Percentiles rank a stretch among this genome's conserved stretches.
Evolutionary conservation across 2,113 vertebrate species (phyloP).

Genomic region (Myocastor coypus): DNA sequence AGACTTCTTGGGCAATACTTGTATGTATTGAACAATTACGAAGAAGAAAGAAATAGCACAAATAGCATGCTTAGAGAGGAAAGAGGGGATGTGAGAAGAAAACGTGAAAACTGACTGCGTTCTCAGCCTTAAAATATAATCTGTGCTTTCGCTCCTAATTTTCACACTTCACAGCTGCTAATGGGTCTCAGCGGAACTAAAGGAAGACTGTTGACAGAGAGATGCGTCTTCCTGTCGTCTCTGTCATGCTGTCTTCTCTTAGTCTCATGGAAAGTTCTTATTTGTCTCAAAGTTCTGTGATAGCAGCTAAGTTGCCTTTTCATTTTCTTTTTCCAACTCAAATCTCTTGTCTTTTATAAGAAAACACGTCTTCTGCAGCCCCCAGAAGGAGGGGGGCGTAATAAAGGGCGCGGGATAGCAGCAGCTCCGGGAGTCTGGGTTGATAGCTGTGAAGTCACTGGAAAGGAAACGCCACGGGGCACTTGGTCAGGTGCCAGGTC

Average conservation of each 20-base stretch:
- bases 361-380: neutral
- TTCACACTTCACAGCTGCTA: conserved; percentile 82
- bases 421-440: neutral
- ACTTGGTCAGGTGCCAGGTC: neutral
- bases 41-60: conserved; percentile 26
- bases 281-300: conserved; percentile 39
- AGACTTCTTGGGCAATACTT: conserved; percentile 73
- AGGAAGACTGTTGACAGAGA: conserved; percentile 77
- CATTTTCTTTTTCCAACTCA: conserved; percentile 39
- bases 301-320: conserved; percentile 7
- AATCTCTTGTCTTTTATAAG: neutral
- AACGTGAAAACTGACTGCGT: conserved; percentile 69
- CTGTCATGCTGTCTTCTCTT: conserved; percentile 55
- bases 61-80: conserved; percentile 20
- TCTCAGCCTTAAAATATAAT: conserved; percentile 77
- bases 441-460: neutral
- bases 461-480: neutral
- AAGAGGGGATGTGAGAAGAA: conserved; percentile 64
- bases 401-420: neutral
- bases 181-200: conserved; percentile 77
- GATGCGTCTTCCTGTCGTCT: conserved; percentile 71
- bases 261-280: conserved; percentile 46
- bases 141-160: conserved; percentile 76
- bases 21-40: conserved; percentile 75
- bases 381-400: neutral